Conservation (phyloP, 2,113 vertebrate genomes). For the Prolemur simus region DNA sequence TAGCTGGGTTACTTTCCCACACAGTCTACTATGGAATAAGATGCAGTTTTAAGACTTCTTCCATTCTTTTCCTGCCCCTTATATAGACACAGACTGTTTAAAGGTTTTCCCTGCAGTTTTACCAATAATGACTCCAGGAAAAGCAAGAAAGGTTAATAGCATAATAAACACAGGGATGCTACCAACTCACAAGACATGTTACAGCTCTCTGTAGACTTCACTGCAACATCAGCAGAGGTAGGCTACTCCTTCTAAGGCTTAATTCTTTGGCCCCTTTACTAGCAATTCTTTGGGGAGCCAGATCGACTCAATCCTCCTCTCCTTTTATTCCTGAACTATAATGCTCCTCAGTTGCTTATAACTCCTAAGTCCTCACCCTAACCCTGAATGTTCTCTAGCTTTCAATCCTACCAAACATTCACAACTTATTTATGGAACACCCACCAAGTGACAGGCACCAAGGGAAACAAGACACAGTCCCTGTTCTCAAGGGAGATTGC, state of each 20-base stretch:
- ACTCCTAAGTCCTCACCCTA: background rate
- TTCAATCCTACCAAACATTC: background rate
- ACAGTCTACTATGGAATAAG: background rate
- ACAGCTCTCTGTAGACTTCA: background rate
- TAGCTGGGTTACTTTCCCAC: background rate
- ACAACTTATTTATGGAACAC: background rate
- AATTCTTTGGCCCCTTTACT: background rate
- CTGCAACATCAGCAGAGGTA: background rate
- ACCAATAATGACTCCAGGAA: background rate
- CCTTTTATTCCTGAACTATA: conserved; percentile 6
- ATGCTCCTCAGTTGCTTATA: background rate
- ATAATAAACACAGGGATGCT: background rate
- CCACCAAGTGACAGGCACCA: background rate
- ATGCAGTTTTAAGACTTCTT: background rate
- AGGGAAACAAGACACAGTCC: background rate
- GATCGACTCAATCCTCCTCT: background rate
- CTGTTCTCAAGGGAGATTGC: conserved; percentile 3
- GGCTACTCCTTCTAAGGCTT: background rate
- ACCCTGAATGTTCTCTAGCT: background rate
- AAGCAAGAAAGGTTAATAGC: background rate
- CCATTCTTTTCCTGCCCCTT: background rate
- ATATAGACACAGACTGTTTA: background rate
- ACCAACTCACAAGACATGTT: background rate
- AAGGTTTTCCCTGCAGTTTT: conserved; percentile 23
- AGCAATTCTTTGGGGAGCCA: background rate